These are phyloP conservation scores for Tenthredo distinguenda DNA, from an alignment of 2,888 invertebrate genomes.

Conservation along the genomic window DNA sequence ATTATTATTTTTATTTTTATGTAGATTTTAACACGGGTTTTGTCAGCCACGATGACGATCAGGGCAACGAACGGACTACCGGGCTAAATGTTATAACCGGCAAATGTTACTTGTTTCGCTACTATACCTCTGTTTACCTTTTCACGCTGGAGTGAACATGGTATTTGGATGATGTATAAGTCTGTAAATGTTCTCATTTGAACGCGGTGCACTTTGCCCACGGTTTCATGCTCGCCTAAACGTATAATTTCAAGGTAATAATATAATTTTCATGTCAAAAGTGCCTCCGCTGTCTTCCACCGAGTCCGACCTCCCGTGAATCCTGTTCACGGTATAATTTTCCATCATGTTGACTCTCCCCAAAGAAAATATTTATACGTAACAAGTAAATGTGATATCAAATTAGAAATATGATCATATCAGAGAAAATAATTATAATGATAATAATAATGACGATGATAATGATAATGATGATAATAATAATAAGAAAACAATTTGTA, in stretches of 20 bases:
- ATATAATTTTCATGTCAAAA: not conserved
- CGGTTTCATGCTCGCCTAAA: conserved; percentile 34
- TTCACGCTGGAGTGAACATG: conserved; percentile 37
- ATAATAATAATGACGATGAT: not conserved
- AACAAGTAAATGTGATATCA: not conserved
- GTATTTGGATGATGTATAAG: conserved; percentile 33
- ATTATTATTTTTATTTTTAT: too few species aligned
- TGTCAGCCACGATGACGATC: not conserved
- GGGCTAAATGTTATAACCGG: not conserved
- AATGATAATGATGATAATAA: too few species aligned
- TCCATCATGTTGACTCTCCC: not conserved
- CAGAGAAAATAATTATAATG: too few species aligned
- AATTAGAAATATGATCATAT: not conserved
- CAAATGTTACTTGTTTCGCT: not conserved
- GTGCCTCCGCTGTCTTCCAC: not conserved
- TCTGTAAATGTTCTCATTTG: conserved; percentile 27
- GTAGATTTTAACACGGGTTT: not conserved
- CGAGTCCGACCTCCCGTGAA: not conserved
- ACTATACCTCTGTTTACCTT: conserved; percentile 27
- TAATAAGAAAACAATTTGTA: not conserved
- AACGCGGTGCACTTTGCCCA: conserved; percentile 26
- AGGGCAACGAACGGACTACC: conserved; percentile 10
- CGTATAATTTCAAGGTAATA: not conserved
- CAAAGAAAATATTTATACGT: not conserved
- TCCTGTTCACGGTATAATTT: not conserved